These are phyloP conservation scores for Cassiopea andromeda DNA, from an alignment of 30 jellyfish, hydroid and myxozoan species.

Conservation along the genomic window DNA sequence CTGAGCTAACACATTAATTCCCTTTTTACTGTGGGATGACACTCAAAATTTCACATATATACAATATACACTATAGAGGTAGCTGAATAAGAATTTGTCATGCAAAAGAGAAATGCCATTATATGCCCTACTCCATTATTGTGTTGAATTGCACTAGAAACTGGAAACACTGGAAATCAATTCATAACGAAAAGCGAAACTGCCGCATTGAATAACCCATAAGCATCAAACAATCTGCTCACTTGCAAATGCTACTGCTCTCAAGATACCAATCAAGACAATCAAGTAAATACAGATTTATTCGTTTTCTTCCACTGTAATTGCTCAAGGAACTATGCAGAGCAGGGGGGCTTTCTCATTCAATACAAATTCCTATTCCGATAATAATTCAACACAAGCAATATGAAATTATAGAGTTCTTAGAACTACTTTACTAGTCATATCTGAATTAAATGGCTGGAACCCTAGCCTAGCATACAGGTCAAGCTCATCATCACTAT, in stretches of 20 bases:
- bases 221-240: no score
- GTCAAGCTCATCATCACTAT: slow-evolving; percentile 68
- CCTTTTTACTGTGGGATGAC: neutral
- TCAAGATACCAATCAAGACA: no score
- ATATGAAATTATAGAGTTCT: slow-evolving; percentile 26
- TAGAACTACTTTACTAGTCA: slow-evolving; percentile 24
- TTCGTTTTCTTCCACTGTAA: no score
- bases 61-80: neutral
- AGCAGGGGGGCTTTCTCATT: neutral
- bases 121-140: no score
- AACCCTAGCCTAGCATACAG: slow-evolving; percentile 83
- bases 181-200: no score
- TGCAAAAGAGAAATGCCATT: neutral
- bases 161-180: no score
- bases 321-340: neutral
- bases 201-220: no score
- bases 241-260: no score
- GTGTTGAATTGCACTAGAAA: no score
- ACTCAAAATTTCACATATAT: slow-evolving; percentile 3
- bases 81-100: neutral
- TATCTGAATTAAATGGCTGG: slow-evolving; percentile 37
- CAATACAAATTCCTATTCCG: neutral
- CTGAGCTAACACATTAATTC: neutral
- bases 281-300: no score
- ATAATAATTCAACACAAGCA: neutral